These are phyloP conservation scores for Cataglyphis altisquamis DNA, from an alignment of 2,888 invertebrate species.

Conservation along the genomic window DNA sequence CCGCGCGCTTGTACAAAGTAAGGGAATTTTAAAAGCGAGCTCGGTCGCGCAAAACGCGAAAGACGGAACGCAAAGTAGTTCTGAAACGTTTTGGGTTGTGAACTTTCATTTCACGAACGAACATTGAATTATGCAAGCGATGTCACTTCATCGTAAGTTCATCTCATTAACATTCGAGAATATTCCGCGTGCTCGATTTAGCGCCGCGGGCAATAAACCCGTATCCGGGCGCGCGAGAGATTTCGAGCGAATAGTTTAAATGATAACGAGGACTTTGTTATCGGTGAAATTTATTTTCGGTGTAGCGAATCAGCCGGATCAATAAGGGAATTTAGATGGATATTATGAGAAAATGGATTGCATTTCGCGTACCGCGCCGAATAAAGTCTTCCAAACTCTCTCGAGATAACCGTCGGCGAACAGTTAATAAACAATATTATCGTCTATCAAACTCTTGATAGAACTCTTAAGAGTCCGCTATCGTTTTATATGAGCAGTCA, in stretches of 20 bases:
- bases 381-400: slow-evolving; percentile 47
- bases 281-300: slow-evolving; percentile 20
- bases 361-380: slow-evolving; percentile 26
- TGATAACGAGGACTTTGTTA: slow-evolving; percentile 17
- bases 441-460: slow-evolving; percentile 56
- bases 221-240: slow-evolving; percentile 11
- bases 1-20: slow-evolving; percentile 36
- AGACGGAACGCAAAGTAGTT: slow-evolving; percentile 14
- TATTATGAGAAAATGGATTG: slow-evolving; percentile 10
- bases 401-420: slow-evolving; percentile 32
- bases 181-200: slow-evolving; percentile 35
- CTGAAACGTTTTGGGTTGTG: slow-evolving; percentile 26
- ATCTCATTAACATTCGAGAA: slow-evolving; percentile 64
- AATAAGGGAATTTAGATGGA: slow-evolving; percentile 28
- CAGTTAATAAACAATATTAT: slow-evolving; percentile 62
- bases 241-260: slow-evolving; percentile 23
- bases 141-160: slow-evolving; percentile 40
- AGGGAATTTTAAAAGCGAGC: slow-evolving; percentile 35
- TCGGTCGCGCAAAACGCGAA: slow-evolving; percentile 24
- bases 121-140: slow-evolving; percentile 45
- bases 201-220: slow-evolving; percentile 21
- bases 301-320: slow-evolving; percentile 9
- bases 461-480: slow-evolving; percentile 19
- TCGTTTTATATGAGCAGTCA: not conserved
- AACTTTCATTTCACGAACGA: slow-evolving; percentile 1